Evolutionary conservation across 2,888 invertebrate genomes (phyloP).

Genomic region (Apotomis betuletana): DNA sequence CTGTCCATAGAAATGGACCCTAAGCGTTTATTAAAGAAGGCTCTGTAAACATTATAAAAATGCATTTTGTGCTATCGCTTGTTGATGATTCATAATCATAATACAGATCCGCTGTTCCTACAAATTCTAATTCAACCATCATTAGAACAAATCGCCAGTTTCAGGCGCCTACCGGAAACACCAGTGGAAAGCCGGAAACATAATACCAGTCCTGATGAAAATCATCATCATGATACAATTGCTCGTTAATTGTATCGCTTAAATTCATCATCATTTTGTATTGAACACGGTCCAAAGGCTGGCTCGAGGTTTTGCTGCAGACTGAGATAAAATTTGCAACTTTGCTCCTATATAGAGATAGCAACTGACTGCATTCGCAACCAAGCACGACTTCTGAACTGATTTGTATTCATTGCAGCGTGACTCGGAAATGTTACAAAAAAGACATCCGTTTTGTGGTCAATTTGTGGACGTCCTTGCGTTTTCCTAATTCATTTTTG

Average conservation of each 20-base stretch:
- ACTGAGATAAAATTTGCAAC: constrained; percentile 8
- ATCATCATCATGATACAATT: constrained; percentile 56
- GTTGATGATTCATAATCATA: constrained; percentile 71
- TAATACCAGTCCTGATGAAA: constrained; percentile 70
- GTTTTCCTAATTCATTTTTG: background rate
- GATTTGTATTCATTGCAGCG: constrained; percentile 30
- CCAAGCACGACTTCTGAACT: constrained; percentile 18
- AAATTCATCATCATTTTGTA: constrained; percentile 2
- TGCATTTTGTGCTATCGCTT: constrained; percentile 49
- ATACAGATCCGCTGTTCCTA: constrained; percentile 61
- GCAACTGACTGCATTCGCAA: background rate
- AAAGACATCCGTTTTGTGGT: constrained; percentile 15
- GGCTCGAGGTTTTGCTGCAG: background rate
- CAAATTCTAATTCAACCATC: constrained; percentile 70
- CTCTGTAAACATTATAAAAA: constrained; percentile 50
- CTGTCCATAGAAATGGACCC: too few species aligned
- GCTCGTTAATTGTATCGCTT: too few species aligned
- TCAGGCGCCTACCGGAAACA: constrained; percentile 72
- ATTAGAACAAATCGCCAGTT: constrained; percentile 69
- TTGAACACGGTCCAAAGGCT: background rate
- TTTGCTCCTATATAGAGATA: background rate
- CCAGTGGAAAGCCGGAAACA: constrained; percentile 73
- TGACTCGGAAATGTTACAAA: constrained; percentile 16
- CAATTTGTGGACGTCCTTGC: background rate
- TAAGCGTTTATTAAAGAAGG: too few species aligned